Evolutionary conservation across 2,888 invertebrate genomes (phyloP).

Genomic region (Calephelis perditalis): DNA sequence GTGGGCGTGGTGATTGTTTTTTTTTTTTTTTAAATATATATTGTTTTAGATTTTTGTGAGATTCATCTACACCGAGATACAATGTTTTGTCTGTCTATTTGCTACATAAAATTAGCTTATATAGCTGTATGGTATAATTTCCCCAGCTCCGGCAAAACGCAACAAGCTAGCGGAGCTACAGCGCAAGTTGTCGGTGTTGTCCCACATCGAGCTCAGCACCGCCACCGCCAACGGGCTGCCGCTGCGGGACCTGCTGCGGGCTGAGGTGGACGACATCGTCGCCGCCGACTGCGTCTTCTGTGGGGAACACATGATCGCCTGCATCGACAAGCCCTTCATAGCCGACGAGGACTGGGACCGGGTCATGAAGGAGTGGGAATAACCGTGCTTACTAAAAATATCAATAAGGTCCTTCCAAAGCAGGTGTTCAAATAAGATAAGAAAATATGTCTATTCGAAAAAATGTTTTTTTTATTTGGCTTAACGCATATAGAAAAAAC

Average conservation of each 20-base stretch:
- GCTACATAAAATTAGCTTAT: too few relatives aligned
- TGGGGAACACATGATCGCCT: conserved; percentile 93
- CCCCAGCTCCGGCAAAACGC: conserved; percentile 73
- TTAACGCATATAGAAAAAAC: too few relatives aligned
- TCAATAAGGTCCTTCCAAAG: neutral
- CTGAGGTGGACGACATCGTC: conserved; percentile 92
- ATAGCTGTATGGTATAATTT: neutral
- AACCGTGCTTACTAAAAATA: conserved; percentile 32
- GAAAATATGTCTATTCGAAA: too few relatives aligned
- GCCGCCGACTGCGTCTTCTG: conserved; percentile 96
- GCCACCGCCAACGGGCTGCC: conserved; percentile 60
- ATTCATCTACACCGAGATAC: too few relatives aligned
- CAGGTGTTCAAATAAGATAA: too few relatives aligned
- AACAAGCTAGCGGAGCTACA: conserved; percentile 82
- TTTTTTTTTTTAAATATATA: too few relatives aligned
- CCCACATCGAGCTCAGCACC: conserved; percentile 65
- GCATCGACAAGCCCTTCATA: conserved; percentile 93
- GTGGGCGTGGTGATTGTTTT: too few relatives aligned
- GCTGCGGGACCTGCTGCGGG: conserved; percentile 83
- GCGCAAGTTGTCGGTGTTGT: conserved; percentile 77
- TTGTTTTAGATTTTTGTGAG: too few relatives aligned
- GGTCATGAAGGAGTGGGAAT: conserved; percentile 92
- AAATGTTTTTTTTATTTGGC: too few relatives aligned
- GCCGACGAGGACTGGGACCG: conserved; percentile 88
- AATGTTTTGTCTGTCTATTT: too few relatives aligned